Evolutionary conservation across 1,140 invertebrate species (phyloP).

Genomic region (Hypsibius dujardini): DNA sequence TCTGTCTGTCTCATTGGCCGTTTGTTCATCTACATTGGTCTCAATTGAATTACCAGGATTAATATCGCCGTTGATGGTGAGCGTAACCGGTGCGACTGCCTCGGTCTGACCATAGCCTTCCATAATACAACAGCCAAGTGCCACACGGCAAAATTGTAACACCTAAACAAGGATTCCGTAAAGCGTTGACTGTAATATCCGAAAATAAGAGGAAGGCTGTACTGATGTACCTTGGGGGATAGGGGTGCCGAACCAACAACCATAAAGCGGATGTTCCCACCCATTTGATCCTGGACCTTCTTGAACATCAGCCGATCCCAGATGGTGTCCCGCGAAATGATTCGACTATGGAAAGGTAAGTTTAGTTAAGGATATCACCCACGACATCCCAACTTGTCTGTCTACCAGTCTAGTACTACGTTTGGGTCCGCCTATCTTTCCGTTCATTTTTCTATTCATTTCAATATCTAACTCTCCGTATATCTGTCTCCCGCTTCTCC

Average conservation of each 20-base stretch:
- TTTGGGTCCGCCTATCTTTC: too few relatives aligned
- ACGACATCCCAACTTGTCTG: too few relatives aligned
- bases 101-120: conserved; percentile 97
- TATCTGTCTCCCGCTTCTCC: too few relatives aligned
- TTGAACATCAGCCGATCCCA: conserved; percentile 80
- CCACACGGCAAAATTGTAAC: neutral
- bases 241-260: too few relatives aligned
- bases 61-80: conserved; percentile 76
- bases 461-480: too few relatives aligned
- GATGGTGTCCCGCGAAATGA: conserved; percentile 58
- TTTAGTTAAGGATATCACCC: too few relatives aligned
- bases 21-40: too few relatives aligned
- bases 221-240: conserved; percentile 66
- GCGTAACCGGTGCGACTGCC: conserved; percentile 73
- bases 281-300: conserved; percentile 71
- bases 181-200: neutral
- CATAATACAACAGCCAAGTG: conserved; percentile 36
- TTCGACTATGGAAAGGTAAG: conserved; percentile 45
- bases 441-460: too few relatives aligned
- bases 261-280: conserved; percentile 72
- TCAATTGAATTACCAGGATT: conserved; percentile 60
- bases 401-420: too few relatives aligned
- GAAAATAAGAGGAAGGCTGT: neutral
- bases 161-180: conserved; percentile 8
- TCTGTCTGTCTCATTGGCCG: too few relatives aligned